Base-by-base conservation (phyloP, 23 tunicate species). In the Halocynthia roretzi region DNA sequence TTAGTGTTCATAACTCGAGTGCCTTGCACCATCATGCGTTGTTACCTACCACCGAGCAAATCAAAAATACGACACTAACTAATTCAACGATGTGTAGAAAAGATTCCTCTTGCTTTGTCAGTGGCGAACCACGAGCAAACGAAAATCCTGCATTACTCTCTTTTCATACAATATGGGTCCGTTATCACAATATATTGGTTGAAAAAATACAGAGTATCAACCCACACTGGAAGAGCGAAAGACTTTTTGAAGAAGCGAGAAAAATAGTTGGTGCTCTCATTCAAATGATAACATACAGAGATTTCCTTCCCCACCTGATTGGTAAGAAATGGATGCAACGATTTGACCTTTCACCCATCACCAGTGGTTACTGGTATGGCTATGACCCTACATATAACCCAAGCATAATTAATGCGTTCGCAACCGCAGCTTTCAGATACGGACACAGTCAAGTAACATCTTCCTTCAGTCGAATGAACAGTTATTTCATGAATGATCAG, bases 391-490 rank as follows among this genome's bases (percentile, higher is more conserved):
- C 86, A 7, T 78, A 64, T 53, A 87, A 93, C 81, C 85, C 93
- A 6, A 71, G 85, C 6, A 78, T 93, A 7, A 50, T 87, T 0
- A 93, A 86, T 50, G 98, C 71, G 20, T 93, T 93, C 62, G 72
- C 93, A 55, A 83, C 98, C 10, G 87, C 98, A 6, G 98, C 98
- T 5, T 86, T 86, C 67, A 64, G 98, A 51, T 74, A 78, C 56
- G 97, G 97, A 14, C 97, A 91, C 80, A 85, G 91, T 62, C 58
- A 80, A 71, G 83, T 91, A 53, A 54, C 79, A 12, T 21, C 62
- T 14, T 19, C 21, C 6, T 58, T 85, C 40, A 48, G 72, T 8
- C 63, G 97, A 19, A 87, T 87, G 2, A 54, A 70, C 8, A 56
- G 84, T 22, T 72, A 73, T 12, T 93, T 85, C 93, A 57, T 52